Evolutionary conservation across 35 echinoderm and acorn worm genomes (phyloP), one percentile per base, ranked within the genome.

Genomic region (Ophiothrix spiculata): DNA sequence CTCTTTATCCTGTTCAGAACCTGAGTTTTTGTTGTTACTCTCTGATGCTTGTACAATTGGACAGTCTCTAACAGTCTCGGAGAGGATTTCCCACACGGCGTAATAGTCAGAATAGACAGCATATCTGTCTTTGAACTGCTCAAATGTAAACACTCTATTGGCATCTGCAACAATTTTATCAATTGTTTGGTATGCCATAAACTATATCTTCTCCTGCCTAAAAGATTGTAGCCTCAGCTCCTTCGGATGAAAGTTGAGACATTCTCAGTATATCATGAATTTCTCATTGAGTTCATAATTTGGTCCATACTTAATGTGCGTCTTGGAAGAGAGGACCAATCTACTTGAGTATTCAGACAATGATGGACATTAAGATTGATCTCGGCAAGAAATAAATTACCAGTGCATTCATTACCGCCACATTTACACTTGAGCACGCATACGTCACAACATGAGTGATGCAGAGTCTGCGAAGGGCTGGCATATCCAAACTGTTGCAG

Each of bases 271-370:
- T 36, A n/a, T n/a, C 49, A 33, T 42, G 64, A 13, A 73, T n/a
- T 37, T 63, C 23, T 74, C 56, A 31, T 45, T 74, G 35, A 38
- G 54, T 49, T 49, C 42, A 49, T 19, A 49, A 49, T 10, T 49
- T 10, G 6, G 19, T 83, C 17, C 25, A 36, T 40, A 39, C 12
- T 45, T 84, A 80, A 39, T 38, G 74, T 85, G 32, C 81, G 75
- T 39, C 6, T 33, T 16, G 21, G 33, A 1, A 75, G 36, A 77
- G 75, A 79, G 13, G 76, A 56, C 34, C 77, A 25, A 78, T 85
- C 83, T 35, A 37, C 2, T 37, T 90, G 31, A 80, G 83, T 84
- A 33, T 73, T 17, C 23, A 77, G 36, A 32, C n/a, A n/a, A n/a
- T 37, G 16, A 49, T 10, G 42, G 6, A 19, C 42, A 6, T 19